Evolutionary conservation across 2,113 vertebrate genomes (phyloP).

Genomic region (Neolamprologus fasciatus): DNA sequence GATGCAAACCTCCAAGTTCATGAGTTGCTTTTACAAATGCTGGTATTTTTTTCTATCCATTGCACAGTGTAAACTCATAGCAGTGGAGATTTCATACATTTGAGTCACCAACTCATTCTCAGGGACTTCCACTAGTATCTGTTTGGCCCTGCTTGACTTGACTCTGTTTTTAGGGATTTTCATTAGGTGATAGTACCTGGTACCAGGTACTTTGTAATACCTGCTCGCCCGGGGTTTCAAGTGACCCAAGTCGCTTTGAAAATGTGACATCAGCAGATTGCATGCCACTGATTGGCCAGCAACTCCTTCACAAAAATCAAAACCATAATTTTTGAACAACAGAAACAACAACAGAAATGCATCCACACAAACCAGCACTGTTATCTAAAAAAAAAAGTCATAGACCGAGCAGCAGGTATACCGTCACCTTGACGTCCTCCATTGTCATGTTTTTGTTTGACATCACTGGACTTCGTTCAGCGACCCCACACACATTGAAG

Average conservation of each 20-base stretch:
- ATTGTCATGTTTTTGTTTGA: background rate
- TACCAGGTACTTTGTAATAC: background rate
- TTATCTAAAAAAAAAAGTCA: background rate
- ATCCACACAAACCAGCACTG: background rate
- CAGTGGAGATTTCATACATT: background rate
- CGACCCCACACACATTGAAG: background rate
- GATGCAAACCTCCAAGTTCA: background rate
- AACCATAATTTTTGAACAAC: background rate
- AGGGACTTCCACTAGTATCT: background rate
- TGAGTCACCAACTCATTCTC: background rate
- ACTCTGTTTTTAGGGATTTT: background rate
- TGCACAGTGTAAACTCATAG: background rate
- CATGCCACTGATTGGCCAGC: background rate
- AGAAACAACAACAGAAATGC: background rate
- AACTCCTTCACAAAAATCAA: background rate
- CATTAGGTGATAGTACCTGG: background rate
- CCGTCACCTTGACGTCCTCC: background rate
- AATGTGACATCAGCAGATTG: background rate
- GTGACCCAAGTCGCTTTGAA: background rate
- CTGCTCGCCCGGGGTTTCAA: background rate
- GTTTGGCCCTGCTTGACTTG: background rate
- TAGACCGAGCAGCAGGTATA: background rate
- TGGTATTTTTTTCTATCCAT: background rate
- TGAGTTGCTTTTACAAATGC: background rate
- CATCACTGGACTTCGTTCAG: background rate